Base-by-base conservation (phyloP, 2,888 invertebrate genomes). In the Tetrapedia diversipes region DNA sequence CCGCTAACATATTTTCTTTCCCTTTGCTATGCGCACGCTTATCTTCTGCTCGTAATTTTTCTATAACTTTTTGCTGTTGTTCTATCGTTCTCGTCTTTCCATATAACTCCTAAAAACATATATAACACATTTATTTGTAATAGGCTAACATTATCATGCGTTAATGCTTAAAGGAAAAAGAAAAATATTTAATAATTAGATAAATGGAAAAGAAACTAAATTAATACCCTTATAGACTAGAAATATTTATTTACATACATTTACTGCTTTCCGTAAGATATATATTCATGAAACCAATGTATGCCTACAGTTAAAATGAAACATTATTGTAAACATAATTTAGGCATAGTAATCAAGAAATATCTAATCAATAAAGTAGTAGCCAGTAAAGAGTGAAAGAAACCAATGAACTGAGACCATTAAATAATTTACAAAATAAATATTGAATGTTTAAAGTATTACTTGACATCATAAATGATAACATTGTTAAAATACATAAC, bases 1-100 rank as follows among this genome's bases (percentile, higher is more conserved):
- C 88, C 59, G 91, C 88, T 63, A 91, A 86, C 22, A 92, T 72
- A 83, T 93, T 93, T 82, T 93, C 93, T 83, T 94, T 94, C 65
- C 93, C 92, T 65, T 89, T 92, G 41, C 83, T 79, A 47, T 86
- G 82, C 37, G 86, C 73, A 49, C 90, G 90, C 64, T 88, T 89
- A 60, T 90, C 92, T 47, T 91, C 87, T 19, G 87, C 84, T 84
- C 86, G 92, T 14, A 92, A 82, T 80, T 92, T 93, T 68, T 93
- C 93, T 39, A 92, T 92, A 2, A 80, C 88, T 71, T 91, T 92
- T 22, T 87, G 83, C 67, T 92, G 92, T 2, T 89, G 89, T 60
- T 88, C 88, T 63, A 88, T 82, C 64, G 80, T 66, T 75, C 79
- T 87, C 41, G 45, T 79, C 74, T 87, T 90, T 65, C 66, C 67